Conservation (phyloP, 2,797 vertebrate species). For the Synanceia verrucosa region DNA sequence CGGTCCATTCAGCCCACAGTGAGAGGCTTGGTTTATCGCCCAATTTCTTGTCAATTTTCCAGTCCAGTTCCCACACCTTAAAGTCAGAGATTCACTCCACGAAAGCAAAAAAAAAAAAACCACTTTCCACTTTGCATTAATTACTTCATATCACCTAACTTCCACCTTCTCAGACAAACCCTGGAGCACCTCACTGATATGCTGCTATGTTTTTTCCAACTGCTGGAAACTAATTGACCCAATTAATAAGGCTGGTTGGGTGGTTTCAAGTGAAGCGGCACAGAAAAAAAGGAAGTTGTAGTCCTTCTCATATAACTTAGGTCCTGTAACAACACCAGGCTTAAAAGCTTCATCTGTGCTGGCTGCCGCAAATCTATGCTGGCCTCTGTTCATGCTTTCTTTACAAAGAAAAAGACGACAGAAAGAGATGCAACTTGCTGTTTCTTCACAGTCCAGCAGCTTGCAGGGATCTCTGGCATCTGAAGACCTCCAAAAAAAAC, state of each 20-base stretch:
- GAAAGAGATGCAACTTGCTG: slow-evolving; percentile 41
- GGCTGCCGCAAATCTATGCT: slow-evolving; percentile 56
- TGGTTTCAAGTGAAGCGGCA: slow-evolving; percentile 31
- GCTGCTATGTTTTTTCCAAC: slow-evolving; percentile 38
- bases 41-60: slow-evolving; percentile 27
- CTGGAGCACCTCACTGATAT: slow-evolving; percentile 47
- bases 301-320: slow-evolving; percentile 52
- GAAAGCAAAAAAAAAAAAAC: neutral
- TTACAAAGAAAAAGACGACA: slow-evolving; percentile 48
- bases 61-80: slow-evolving; percentile 17
- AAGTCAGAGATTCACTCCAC: slow-evolving; percentile 10
- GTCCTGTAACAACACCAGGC: slow-evolving; percentile 65
- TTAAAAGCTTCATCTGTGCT: slow-evolving; percentile 62
- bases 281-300: slow-evolving; percentile 53
- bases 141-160: slow-evolving; percentile 39
- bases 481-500: slow-evolving; percentile 49
- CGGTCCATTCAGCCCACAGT: slow-evolving; percentile 30
- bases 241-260: slow-evolving; percentile 65
- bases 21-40: neutral
- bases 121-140: slow-evolving; percentile 15
- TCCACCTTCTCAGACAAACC: slow-evolving; percentile 29
- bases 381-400: slow-evolving; percentile 68
- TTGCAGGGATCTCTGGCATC: slow-evolving; percentile 65
- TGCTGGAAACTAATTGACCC: slow-evolving; percentile 70
- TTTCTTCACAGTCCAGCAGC: slow-evolving; percentile 59